phyloP scores from a whole-genome alignment of 2,888 invertebrate genomes.

The Lordiphosa andalusiaca region DNA sequence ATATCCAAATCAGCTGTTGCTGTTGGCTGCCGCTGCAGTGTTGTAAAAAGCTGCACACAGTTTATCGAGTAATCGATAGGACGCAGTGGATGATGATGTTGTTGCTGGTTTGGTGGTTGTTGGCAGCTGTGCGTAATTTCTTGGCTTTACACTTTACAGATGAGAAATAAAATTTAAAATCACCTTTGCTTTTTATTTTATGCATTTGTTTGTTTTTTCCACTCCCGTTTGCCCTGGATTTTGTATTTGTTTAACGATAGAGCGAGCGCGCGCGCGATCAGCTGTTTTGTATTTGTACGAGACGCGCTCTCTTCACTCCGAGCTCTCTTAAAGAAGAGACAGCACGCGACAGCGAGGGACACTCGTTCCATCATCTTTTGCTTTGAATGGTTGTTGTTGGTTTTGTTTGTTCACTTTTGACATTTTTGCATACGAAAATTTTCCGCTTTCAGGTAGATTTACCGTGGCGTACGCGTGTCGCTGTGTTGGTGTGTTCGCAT shows the following conservation, averaged over 20 bases:
- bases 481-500: constrained; percentile 29
- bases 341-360: constrained; percentile 20
- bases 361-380: constrained; percentile 34
- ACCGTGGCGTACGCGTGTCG: constrained; percentile 42
- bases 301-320: not conserved
- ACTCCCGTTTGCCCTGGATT: constrained; percentile 26
- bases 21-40: constrained; percentile 38
- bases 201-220: constrained; percentile 33
- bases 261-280: constrained; percentile 47
- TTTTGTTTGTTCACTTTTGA: constrained; percentile 68
- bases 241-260: constrained; percentile 41
- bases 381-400: constrained; percentile 28
- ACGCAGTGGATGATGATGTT: constrained; percentile 21
- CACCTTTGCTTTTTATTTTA: constrained; percentile 24
- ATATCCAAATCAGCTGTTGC: constrained; percentile 53
- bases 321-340: constrained; percentile 24
- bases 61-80: constrained; percentile 47
- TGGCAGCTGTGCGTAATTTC: constrained; percentile 15
- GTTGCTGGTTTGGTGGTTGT: constrained; percentile 5
- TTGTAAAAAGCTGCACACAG: constrained; percentile 30
- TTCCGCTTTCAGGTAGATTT: constrained; percentile 74
- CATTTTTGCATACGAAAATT: constrained; percentile 72
- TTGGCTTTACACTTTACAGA: constrained; percentile 45
- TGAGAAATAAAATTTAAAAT: constrained; percentile 10
- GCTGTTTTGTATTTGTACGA: constrained; percentile 68